Evolutionary conservation across 2,113 vertebrate genomes (phyloP).

Genomic region (Notiomystis cincta): DNA sequence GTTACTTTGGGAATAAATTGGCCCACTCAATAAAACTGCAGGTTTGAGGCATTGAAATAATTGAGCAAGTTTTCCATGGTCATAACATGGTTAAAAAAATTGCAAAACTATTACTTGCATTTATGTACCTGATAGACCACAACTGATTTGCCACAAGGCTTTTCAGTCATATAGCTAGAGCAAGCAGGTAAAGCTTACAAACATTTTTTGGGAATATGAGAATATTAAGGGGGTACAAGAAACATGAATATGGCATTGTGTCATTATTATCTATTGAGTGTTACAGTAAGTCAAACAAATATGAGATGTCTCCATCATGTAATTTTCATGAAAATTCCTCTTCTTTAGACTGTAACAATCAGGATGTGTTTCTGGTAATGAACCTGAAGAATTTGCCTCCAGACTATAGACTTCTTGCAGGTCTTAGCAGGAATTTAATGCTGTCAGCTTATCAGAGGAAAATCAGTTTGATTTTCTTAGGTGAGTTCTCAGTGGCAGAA

Average conservation of each 20-base stretch:
- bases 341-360: neutral
- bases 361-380: neutral
- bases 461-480: neutral
- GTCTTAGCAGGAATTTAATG: neutral
- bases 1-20: conserved; percentile 36
- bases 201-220: neutral
- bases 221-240: neutral
- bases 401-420: neutral
- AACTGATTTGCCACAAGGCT: neutral
- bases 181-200: neutral
- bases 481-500: neutral
- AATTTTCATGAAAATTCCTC: neutral
- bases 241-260: neutral
- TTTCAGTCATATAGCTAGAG: neutral
- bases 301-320: neutral
- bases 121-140: neutral
- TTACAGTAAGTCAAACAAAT: neutral
- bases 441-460: neutral
- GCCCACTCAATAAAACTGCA: conserved; percentile 10
- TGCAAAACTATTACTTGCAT: neutral
- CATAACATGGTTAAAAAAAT: neutral
- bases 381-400: neutral
- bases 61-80: conserved; percentile 11
- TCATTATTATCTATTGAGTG: neutral
- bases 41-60: conserved; percentile 39